These are phyloP conservation scores for Pteria penguin DNA, from an alignment of 2,888 invertebrate genomes.

Conservation along the genomic window DNA sequence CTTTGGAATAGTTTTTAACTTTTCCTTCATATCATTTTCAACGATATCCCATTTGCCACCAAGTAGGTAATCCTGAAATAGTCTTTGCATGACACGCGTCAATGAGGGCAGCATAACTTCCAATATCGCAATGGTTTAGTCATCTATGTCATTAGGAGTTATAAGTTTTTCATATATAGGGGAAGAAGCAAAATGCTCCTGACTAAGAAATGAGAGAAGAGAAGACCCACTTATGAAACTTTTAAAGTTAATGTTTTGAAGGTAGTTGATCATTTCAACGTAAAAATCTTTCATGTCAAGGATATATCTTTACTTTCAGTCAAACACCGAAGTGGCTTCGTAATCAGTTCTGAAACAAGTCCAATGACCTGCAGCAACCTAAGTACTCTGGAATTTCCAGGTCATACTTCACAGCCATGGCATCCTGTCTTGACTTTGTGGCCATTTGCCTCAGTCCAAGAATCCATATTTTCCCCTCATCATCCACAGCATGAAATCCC, in stretches of 20 bases:
- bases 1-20: constrained; percentile 5
- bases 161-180: constrained; percentile 13
- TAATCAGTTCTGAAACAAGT: constrained; percentile 36
- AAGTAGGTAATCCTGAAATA: constrained; percentile 18
- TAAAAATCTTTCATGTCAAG: constrained; percentile 34
- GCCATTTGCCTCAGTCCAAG: constrained; percentile 47
- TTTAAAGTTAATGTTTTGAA: constrained; percentile 17
- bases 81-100: background rate
- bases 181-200: background rate
- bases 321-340: constrained; percentile 39
- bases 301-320: constrained; percentile 37
- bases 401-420: constrained; percentile 39
- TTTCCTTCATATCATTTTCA: constrained; percentile 8
- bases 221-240: constrained; percentile 32
- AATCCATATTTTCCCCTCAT: constrained; percentile 39
- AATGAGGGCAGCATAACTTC: constrained; percentile 25
- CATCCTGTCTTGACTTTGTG: constrained; percentile 43
- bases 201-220: constrained; percentile 34
- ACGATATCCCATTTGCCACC: constrained; percentile 11
- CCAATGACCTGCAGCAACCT: constrained; percentile 50
- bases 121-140: constrained; percentile 14
- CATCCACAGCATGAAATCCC: constrained; percentile 50
- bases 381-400: constrained; percentile 41
- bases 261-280: constrained; percentile 17
- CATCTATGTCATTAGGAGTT: constrained; percentile 20